Percentiles rank a stretch among this genome's conserved stretches.
Conservation (phyloP, 2,888 invertebrate genomes). For the Andrena flavipes region DNA sequence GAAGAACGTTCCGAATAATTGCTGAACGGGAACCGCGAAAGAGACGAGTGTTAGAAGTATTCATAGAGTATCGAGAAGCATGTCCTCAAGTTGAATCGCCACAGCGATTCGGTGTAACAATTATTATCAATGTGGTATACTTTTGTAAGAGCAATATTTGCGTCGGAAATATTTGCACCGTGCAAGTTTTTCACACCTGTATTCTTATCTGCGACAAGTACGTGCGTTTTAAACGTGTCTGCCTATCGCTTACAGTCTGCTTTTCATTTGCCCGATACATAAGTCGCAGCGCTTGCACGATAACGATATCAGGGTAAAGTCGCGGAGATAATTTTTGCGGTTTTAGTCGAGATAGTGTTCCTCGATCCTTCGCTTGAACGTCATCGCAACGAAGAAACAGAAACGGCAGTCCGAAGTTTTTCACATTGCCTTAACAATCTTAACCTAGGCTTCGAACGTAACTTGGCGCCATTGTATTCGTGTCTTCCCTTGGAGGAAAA, state of each 20-base stretch:
- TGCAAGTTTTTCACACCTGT: neutral
- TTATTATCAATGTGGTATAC: neutral
- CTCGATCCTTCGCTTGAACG: neutral
- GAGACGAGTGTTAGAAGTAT: neutral
- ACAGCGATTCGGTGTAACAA: neutral
- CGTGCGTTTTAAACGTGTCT: neutral
- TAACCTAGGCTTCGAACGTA: neutral
- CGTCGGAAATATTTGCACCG: neutral
- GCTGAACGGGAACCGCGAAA: neutral
- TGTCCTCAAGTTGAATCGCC: neutral
- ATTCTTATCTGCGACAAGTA: neutral
- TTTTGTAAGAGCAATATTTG: neutral
- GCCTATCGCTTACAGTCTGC: neutral
- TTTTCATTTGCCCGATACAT: neutral
- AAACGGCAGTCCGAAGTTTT: neutral
- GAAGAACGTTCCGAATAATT: slow-evolving; percentile 32
- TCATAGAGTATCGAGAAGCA: neutral
- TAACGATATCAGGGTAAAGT: slow-evolving; percentile 34
- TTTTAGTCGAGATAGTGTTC: neutral
- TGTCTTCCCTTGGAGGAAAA: neutral
- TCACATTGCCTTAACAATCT: neutral
- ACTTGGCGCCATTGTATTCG: neutral
- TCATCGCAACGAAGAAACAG: neutral
- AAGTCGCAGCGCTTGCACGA: neutral
- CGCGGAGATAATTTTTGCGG: neutral